Conservation (phyloP, 2,888 invertebrate species). For the Dascillus cervinus region DNA sequence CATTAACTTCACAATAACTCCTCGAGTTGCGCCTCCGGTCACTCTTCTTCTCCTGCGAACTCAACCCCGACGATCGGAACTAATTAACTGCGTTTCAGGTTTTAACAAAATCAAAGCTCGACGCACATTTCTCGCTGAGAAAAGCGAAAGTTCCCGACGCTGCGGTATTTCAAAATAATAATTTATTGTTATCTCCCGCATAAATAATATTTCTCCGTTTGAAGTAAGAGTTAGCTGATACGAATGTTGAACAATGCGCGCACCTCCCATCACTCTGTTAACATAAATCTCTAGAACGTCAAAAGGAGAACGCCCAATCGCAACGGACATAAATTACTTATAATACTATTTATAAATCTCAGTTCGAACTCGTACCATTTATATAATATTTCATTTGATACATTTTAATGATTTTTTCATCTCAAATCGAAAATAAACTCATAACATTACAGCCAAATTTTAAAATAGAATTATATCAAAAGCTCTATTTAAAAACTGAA, state of each 20-base stretch:
- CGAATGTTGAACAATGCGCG: slow-evolving; percentile 34
- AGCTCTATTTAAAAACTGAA: no score
- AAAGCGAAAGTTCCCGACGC: slow-evolving; percentile 16
- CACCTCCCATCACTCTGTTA: slow-evolving; percentile 43
- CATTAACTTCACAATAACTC: not conserved
- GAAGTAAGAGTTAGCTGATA: slow-evolving; percentile 25
- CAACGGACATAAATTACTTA: slow-evolving; percentile 43
- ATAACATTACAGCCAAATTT: no score
- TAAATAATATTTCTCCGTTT: slow-evolving; percentile 46
- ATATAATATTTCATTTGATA: no score
- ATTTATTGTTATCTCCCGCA: slow-evolving; percentile 37
- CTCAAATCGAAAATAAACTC: no score
- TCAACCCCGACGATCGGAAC: no score
- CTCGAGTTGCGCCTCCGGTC: no score
- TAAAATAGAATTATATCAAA: no score
- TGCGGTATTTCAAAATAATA: slow-evolving; percentile 26
- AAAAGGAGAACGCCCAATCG: slow-evolving; percentile 44
- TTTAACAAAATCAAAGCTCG: no score
- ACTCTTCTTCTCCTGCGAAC: no score
- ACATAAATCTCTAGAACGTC: slow-evolving; percentile 42
- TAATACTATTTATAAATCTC: slow-evolving; percentile 44
- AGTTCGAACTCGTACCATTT: slow-evolving; percentile 31
- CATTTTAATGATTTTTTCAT: no score
- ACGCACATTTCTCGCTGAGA: slow-evolving; percentile 17
- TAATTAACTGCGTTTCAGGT: no score